phyloP scores from a whole-genome alignment of 1,140 invertebrate genomes.

The Drosophila subpulchrella region DNA sequence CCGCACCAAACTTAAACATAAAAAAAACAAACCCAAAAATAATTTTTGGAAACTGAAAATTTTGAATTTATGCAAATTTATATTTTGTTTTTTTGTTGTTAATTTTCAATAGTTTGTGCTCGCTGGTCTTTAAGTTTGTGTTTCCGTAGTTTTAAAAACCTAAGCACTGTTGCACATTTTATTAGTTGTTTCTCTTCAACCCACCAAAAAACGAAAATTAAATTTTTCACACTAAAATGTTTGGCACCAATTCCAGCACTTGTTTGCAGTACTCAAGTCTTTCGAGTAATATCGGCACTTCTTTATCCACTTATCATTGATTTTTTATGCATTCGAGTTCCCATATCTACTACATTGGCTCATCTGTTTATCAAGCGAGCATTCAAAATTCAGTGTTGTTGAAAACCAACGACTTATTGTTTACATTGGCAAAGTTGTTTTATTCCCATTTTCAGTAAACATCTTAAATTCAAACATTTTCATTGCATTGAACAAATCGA shows the following conservation, averaged over 20 bases:
- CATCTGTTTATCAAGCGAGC: conserved; percentile 48
- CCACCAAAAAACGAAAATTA: conserved; percentile 18
- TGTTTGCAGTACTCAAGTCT: conserved; percentile 36
- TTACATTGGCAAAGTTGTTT: conserved; percentile 39
- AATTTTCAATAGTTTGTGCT: conserved; percentile 50
- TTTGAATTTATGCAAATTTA: conserved; percentile 52
- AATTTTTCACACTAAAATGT: conserved; percentile 20
- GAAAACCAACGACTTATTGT: conserved; percentile 6
- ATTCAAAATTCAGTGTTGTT: conserved; percentile 40
- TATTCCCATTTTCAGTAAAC: conserved; percentile 21
- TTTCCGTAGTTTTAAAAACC: conserved; percentile 44
- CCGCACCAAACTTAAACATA: conserved; percentile 51
- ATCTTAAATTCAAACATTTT: conserved; percentile 57
- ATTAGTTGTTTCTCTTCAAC: conserved; percentile 20
- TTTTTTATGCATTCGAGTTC: conserved; percentile 3
- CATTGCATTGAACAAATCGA: conserved; percentile 35
- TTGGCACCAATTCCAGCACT: conserved; percentile 50
- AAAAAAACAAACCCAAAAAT: conserved; percentile 27
- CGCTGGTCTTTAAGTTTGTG: conserved; percentile 53
- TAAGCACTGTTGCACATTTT: conserved; percentile 56
- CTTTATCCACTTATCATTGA: conserved; percentile 39
- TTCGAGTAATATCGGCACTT: conserved; percentile 29
- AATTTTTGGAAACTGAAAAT: conserved; percentile 69
- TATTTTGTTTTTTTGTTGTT: conserved; percentile 29
- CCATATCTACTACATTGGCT: conserved; percentile 9